These are phyloP conservation scores for Cyanoramphus novaezelandiae DNA, from an alignment of 2,113 vertebrate species.

Conservation along the genomic window DNA sequence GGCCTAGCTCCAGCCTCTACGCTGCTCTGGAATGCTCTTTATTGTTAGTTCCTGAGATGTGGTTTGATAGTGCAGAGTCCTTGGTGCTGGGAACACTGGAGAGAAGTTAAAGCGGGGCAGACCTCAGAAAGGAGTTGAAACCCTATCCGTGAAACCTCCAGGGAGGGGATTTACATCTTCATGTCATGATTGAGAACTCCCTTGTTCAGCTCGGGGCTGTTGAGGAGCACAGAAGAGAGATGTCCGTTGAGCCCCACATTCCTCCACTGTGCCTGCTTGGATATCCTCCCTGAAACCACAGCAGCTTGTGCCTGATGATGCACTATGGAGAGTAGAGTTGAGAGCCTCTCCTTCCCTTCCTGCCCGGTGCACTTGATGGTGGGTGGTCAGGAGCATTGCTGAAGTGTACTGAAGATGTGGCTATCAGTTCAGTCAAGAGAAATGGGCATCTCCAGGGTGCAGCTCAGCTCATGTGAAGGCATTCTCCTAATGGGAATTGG, in stretches of 20 bases:
- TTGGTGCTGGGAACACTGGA: background rate
- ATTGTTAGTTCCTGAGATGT: background rate
- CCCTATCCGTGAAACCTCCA: background rate
- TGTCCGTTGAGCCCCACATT: background rate
- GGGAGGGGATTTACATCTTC: background rate
- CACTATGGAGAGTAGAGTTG: background rate
- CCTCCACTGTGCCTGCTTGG: background rate
- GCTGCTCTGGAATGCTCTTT: background rate
- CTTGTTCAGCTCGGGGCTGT: background rate
- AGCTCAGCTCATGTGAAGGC: background rate
- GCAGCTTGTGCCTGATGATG: background rate
- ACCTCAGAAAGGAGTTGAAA: background rate
- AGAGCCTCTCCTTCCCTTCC: background rate
- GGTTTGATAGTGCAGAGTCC: background rate
- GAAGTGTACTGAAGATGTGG: background rate
- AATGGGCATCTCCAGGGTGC: background rate
- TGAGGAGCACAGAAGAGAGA: background rate
- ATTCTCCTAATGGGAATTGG: background rate
- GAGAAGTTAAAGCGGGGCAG: background rate
- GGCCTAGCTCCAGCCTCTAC: background rate
- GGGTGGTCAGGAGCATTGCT: background rate
- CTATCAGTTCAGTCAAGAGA: accelerated
- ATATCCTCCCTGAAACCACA: background rate
- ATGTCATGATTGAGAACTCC: background rate
- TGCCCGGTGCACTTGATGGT: background rate